Evolutionary conservation across 2,888 invertebrate species (phyloP).

Genomic region (Zygothrica quintamaculata): DNA sequence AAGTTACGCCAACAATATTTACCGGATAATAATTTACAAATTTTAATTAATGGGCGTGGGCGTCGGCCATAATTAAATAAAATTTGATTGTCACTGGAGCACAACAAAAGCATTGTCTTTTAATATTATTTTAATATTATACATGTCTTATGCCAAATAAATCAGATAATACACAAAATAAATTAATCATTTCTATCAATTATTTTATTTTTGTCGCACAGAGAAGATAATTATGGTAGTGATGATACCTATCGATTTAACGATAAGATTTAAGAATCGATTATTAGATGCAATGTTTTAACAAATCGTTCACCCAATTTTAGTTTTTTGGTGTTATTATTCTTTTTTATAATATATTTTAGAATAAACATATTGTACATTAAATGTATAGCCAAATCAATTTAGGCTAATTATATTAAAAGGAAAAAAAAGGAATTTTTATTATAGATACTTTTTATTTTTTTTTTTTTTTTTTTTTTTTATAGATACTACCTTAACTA

Average conservation of each 20-base stretch:
- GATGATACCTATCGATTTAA: conserved; percentile 56
- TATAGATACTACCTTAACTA: too few species aligned
- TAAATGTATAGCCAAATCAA: too few species aligned
- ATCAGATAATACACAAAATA: conserved; percentile 20
- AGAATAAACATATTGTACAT: too few species aligned
- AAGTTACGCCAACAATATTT: conserved; percentile 32
- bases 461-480: too few species aligned
- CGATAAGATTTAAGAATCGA: conserved; percentile 23
- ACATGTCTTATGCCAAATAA: conserved; percentile 18
- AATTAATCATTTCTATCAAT: conserved; percentile 37
- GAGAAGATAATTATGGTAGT: conserved; percentile 55
- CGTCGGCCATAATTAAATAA: conserved; percentile 71
- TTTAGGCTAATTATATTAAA: too few species aligned
- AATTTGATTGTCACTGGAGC: conserved; percentile 40
- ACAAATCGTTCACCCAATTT: too few species aligned
- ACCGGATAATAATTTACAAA: conserved; percentile 54
- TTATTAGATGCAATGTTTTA: too few species aligned
- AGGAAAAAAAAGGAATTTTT: too few species aligned
- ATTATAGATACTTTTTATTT: too few species aligned
- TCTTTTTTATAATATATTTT: too few species aligned
- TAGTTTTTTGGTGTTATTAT: too few species aligned
- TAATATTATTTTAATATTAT: conserved; percentile 20
- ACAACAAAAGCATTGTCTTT: conserved; percentile 29
- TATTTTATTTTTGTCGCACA: conserved; percentile 68
- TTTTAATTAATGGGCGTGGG: conserved; percentile 53